These are phyloP conservation scores for Dipus sagitta DNA, from an alignment of 2,797 vertebrate species.

Conservation along the genomic window DNA sequence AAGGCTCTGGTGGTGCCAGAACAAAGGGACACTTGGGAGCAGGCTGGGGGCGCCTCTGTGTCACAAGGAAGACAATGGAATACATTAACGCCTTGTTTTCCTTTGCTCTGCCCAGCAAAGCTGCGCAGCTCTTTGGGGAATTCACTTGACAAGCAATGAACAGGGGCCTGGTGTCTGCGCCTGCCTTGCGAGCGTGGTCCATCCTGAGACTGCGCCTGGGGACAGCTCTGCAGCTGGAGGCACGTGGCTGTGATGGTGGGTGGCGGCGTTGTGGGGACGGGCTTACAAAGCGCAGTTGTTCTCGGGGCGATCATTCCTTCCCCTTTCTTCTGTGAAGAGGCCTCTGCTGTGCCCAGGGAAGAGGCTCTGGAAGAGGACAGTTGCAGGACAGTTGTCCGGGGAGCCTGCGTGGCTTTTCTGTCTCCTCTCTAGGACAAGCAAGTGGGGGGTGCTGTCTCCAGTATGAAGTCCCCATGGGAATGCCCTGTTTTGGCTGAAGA, in stretches of 20 bases:
- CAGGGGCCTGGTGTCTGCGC: accelerated
- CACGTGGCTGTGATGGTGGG: accelerated
- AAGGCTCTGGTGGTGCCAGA: constrained; percentile 7
- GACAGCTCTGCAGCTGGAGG: background rate
- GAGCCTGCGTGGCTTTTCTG: background rate
- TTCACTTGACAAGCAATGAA: background rate
- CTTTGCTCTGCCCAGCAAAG: constrained; percentile 33
- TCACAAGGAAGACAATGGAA: background rate
- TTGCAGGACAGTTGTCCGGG: accelerated
- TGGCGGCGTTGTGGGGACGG: accelerated
- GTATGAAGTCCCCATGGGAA: background rate
- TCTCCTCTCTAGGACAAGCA: background rate
- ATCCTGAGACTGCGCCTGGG: background rate
- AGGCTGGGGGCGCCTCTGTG: constrained; percentile 45
- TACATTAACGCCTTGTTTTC: constrained; percentile 54
- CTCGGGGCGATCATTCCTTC: background rate
- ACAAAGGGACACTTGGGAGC: constrained; percentile 67
- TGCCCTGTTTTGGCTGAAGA: background rate
- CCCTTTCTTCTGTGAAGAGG: background rate
- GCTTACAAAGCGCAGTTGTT: background rate
- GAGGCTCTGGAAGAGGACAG: no score
- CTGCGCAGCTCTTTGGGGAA: constrained; percentile 41
- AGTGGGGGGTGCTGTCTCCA: background rate
- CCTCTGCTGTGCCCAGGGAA: background rate
- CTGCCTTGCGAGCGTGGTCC: accelerated